Evolutionary conservation across 2,113 vertebrate species (phyloP).

Genomic region (Dendrocopos noguchii): DNA sequence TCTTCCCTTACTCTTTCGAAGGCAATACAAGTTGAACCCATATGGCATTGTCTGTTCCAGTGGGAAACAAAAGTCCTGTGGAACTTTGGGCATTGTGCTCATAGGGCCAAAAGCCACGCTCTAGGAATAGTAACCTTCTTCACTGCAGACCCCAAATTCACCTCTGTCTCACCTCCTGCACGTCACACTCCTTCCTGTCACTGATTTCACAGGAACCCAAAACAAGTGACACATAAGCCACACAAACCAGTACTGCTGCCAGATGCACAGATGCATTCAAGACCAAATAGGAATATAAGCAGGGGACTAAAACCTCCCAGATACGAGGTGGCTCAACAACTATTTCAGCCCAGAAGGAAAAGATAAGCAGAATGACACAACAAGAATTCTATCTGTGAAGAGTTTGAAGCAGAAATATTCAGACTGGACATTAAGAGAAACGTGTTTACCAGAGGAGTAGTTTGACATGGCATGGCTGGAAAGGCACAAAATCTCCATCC

Average conservation of each 20-base stretch:
- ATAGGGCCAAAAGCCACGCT: background rate
- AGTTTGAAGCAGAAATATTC: background rate
- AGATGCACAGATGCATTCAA: conserved; percentile 4
- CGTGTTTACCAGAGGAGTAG: background rate
- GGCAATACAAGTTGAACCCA: conserved; percentile 20
- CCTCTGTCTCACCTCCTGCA: background rate
- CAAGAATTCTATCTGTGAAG: background rate
- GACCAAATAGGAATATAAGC: background rate
- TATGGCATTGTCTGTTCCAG: background rate
- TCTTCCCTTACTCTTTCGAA: background rate
- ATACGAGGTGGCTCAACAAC: background rate
- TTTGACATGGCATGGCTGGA: background rate
- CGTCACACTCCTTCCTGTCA: conserved; percentile 6
- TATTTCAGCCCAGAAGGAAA: background rate
- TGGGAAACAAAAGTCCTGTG: background rate
- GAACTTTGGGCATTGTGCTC: conserved; percentile 1
- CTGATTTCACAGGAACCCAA: conserved; percentile 5
- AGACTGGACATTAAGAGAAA: background rate
- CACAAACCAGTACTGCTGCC: background rate
- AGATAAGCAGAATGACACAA: background rate
- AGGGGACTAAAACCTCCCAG: background rate
- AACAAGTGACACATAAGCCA: background rate
- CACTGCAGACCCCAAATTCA: background rate
- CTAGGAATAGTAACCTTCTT: conserved; percentile 13
- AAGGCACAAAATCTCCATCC: conserved; percentile 11